phyloP scores from a whole-genome alignment of 2,888 invertebrate species.

The Melanargia galathea region DNA sequence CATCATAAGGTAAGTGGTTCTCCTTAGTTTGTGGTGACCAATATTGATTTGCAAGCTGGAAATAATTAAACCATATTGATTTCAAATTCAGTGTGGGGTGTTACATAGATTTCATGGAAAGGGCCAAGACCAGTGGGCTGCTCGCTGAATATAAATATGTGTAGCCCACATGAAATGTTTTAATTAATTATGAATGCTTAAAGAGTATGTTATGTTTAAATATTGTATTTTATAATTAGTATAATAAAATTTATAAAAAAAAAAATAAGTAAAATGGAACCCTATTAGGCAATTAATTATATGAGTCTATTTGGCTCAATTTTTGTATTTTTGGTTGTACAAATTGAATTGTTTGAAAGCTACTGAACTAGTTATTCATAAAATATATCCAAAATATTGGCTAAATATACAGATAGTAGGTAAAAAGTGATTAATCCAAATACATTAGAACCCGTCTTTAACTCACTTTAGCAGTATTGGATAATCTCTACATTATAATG shows the following conservation, averaged over 20 bases:
- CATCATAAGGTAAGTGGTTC: conserved; percentile 88
- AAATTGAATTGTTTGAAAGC: background rate
- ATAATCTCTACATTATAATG: no score
- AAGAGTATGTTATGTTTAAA: background rate
- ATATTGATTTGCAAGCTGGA: conserved; percentile 93
- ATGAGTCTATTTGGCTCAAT: background rate
- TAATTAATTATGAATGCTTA: background rate
- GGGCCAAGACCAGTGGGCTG: conserved; percentile 70
- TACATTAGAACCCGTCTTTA: no score
- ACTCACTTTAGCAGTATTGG: no score
- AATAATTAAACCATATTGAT: conserved; percentile 67
- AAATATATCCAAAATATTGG: background rate
- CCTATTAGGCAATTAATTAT: background rate
- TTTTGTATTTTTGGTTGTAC: background rate
- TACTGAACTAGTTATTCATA: background rate
- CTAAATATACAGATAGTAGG: background rate
- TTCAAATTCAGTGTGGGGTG: conserved; percentile 72
- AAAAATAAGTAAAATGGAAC: background rate
- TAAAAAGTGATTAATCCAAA: no score
- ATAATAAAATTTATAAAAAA: background rate
- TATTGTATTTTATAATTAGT: background rate
- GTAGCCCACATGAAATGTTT: conserved; percentile 42
- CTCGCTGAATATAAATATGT: conserved; percentile 36
- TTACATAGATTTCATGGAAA: conserved; percentile 66
- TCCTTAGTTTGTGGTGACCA: conserved; percentile 94